Evolutionary conservation across 2,888 invertebrate species (phyloP).

Genomic region (Lobophora halterata): DNA sequence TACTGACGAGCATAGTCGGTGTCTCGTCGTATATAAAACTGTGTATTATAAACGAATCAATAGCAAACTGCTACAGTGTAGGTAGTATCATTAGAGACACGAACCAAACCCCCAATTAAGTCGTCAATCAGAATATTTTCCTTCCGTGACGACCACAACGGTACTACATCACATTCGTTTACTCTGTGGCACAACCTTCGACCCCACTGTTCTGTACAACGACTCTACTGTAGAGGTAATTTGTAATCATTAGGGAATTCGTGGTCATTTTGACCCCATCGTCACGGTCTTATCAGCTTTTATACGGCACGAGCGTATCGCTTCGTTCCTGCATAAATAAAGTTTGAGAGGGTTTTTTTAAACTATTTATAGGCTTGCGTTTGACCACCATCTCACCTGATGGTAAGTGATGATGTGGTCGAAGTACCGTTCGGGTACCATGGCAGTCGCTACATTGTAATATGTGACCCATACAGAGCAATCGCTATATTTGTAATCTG

Average conservation of each 20-base stretch:
- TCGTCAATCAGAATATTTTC: slow-evolving; percentile 7
- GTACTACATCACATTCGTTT: background rate
- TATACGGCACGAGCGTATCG: background rate
- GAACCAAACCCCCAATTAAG: slow-evolving; percentile 9
- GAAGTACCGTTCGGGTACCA: too few species aligned
- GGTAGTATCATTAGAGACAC: slow-evolving; percentile 6
- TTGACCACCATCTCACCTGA: too few species aligned
- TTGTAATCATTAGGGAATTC: slow-evolving; percentile 12
- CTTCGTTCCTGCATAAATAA: too few species aligned
- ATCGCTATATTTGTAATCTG: too few species aligned
- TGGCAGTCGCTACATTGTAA: too few species aligned
- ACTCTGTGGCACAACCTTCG: slow-evolving; percentile 8
- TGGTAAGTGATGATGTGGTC: too few species aligned
- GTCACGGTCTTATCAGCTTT: background rate
- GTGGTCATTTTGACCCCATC: slow-evolving; percentile 1
- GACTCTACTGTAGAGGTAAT: slow-evolving; percentile 13
- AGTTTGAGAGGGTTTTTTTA: too few species aligned
- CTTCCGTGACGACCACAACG: background rate
- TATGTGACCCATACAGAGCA: too few species aligned
- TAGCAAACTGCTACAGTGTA: background rate
- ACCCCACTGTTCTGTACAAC: slow-evolving; percentile 2
- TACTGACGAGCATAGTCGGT: too few species aligned
- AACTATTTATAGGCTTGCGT: too few species aligned
- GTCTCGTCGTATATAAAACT: too few species aligned
- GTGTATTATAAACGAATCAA: too few species aligned